These are phyloP conservation scores for Phenacoccus solenopsis DNA, from an alignment of 1,140 invertebrate genomes.

Conservation along the genomic window DNA sequence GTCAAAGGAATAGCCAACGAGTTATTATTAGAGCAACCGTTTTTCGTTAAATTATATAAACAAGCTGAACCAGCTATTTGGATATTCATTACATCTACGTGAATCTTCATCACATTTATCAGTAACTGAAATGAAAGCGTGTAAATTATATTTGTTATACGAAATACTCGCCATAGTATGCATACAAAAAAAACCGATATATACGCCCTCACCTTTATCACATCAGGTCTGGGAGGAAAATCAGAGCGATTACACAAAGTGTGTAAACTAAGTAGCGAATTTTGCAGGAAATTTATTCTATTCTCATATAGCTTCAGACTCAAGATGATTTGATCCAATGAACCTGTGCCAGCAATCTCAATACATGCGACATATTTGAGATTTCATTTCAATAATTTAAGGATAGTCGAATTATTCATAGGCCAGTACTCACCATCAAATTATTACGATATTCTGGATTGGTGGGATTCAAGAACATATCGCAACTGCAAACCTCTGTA, in stretches of 20 bases:
- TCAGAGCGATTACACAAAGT: conserved; percentile 37
- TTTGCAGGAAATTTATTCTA: conserved; percentile 52
- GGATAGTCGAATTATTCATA: conserved; percentile 10
- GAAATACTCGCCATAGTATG: conserved; percentile 21
- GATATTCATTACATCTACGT: conserved; percentile 50
- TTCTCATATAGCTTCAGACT: conserved; percentile 47
- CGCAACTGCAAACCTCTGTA: conserved; percentile 45
- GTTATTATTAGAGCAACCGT: conserved; percentile 40
- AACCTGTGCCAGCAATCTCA: conserved; percentile 49
- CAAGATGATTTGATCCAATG: conserved; percentile 49
- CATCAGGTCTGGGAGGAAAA: neutral
- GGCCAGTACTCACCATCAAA: conserved; percentile 34
- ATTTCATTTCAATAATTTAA: neutral
- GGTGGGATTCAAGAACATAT: conserved; percentile 40
- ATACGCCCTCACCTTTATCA: neutral
- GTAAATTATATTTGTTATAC: too few species aligned
- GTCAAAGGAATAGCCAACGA: conserved; percentile 28
- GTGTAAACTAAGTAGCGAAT: conserved; percentile 58
- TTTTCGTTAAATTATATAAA: conserved; percentile 64
- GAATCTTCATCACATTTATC: conserved; percentile 52
- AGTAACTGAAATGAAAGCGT: conserved; percentile 45
- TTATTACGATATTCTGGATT: conserved; percentile 36
- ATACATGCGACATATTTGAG: conserved; percentile 26
- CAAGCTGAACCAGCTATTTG: conserved; percentile 73
- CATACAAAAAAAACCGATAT: neutral